Evolutionary conservation across 2,888 invertebrate genomes (phyloP), one percentile per base, ranked within the genome.

Genomic region (Noctua janthina): DNA sequence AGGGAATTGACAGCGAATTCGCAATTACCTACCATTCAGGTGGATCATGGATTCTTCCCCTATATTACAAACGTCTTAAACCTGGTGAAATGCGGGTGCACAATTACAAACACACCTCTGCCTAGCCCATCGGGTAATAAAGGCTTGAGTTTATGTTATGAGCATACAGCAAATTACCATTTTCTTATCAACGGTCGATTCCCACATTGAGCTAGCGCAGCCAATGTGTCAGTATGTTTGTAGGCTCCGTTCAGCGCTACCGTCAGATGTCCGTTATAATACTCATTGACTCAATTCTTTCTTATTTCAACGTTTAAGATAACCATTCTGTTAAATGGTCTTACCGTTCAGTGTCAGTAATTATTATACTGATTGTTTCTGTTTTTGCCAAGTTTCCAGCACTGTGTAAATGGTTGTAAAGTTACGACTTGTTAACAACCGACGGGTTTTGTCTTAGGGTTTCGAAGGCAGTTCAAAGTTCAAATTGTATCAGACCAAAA

Each of bases 211-310:
- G 46, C 35, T n/a, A 20, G 64, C 35, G 43, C n/a, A n/a, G 54
- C 20, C 39, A 74, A 85, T 85, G 15, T 83, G 83, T 85, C 81
- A 81, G 82, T 83, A 35, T 85, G 81, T 83, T 74, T 83, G 71
- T 74, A 64, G 83, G 62, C 29, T 49, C 51, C 68, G 56, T 35
- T 81, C 80, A 46, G 2, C 62, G 49, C 66, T 67, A 54, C 56
- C 46, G 59, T n/a, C 59, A 39, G 59, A 59, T 67, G 43, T 46
- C 82, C 81, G 85, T 85, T 85, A 83, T 56, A 59, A 46, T 59
- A 67, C 74, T 80, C 74, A 68, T 74, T 81, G 68, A 81, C 83
- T 85, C 71, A 29, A 62, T 62, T 81, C 7, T 56, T 66, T 59
- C 62, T 67, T 71, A 49, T 59, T 79, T 71, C n/a, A 79, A 79